Percentiles rank a stretch among this genome's conserved stretches.
These are phyloP conservation scores for Morpho achilles DNA, from an alignment of 2,888 invertebrate genomes.

Conservation along the genomic window DNA sequence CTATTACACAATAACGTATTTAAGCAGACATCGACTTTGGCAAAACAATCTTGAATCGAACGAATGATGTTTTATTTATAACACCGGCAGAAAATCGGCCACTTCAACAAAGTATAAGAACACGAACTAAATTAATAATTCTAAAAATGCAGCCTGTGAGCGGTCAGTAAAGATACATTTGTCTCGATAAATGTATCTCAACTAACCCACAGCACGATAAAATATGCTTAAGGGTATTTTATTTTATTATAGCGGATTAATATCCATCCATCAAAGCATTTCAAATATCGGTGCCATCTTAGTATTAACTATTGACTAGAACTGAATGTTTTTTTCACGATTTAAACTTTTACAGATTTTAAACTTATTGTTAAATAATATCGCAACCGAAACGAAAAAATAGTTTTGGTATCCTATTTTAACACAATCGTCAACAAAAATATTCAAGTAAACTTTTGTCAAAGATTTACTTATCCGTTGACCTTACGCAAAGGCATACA, in stretches of 20 bases:
- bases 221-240: slow-evolving; percentile 41
- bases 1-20: slow-evolving; percentile 51
- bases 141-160: slow-evolving; percentile 68
- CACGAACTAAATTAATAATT: slow-evolving; percentile 73
- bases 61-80: slow-evolving; percentile 69
- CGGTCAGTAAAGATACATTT: slow-evolving; percentile 27
- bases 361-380: neutral
- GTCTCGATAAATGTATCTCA: slow-evolving; percentile 52
- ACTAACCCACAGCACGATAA: slow-evolving; percentile 44
- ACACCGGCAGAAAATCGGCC: slow-evolving; percentile 63
- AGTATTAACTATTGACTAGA: no score
- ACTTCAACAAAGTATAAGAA: slow-evolving; percentile 69
- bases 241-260: neutral
- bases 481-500: slow-evolving; percentile 42
- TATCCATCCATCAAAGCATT: no score
- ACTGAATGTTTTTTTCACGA: no score
- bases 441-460: slow-evolving; percentile 27
- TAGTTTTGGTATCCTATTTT: no score
- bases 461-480: slow-evolving; percentile 36
- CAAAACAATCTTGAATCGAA: slow-evolving; percentile 51
- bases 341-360: no score
- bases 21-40: slow-evolving; percentile 46
- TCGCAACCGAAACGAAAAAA: no score
- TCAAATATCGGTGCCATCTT: no score
- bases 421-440: neutral